Evolutionary conservation across 2,888 invertebrate genomes (phyloP).

Genomic region (Plagodis dolabraria): DNA sequence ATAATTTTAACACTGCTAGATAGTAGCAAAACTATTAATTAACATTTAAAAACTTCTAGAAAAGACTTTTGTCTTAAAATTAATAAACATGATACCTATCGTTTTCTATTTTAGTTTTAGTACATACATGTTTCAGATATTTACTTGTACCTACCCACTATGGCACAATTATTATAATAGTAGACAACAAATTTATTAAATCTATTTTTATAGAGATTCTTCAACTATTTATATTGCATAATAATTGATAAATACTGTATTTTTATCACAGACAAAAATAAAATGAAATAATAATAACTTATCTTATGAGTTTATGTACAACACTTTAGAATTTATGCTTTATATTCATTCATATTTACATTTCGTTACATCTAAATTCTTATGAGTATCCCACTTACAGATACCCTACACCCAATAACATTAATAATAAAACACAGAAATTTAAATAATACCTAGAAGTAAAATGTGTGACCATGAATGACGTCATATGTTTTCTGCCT

Average conservation of each 20-base stretch:
- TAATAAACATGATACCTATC: neutral
- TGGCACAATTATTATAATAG: conserved; percentile 10
- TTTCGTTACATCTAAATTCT: conserved; percentile 49
- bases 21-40: conserved; percentile 6
- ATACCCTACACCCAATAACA: too few species aligned
- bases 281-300: conserved; percentile 50
- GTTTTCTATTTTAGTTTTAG: too few species aligned
- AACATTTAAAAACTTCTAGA: conserved; percentile 27
- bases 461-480: too few species aligned
- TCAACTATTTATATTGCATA: conserved; percentile 37
- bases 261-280: conserved; percentile 69
- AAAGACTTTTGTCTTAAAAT: conserved; percentile 10
- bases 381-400: conserved; percentile 38
- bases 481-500: too few species aligned
- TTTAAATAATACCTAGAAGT: too few species aligned
- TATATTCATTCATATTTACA: conserved; percentile 69
- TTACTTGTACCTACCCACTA: conserved; percentile 1
- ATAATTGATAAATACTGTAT: conserved; percentile 50
- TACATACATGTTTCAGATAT: too few species aligned
- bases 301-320: conserved; percentile 70
- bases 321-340: conserved; percentile 82
- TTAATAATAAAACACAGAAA: too few species aligned
- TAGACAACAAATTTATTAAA: conserved; percentile 6
- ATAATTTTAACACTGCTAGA: too few species aligned
- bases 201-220: conserved; percentile 18